Percentiles rank a stretch among this genome's conserved stretches.
phyloP scores from a whole-genome alignment of 2,797 vertebrate species.

The Sebastes vulpes region DNA sequence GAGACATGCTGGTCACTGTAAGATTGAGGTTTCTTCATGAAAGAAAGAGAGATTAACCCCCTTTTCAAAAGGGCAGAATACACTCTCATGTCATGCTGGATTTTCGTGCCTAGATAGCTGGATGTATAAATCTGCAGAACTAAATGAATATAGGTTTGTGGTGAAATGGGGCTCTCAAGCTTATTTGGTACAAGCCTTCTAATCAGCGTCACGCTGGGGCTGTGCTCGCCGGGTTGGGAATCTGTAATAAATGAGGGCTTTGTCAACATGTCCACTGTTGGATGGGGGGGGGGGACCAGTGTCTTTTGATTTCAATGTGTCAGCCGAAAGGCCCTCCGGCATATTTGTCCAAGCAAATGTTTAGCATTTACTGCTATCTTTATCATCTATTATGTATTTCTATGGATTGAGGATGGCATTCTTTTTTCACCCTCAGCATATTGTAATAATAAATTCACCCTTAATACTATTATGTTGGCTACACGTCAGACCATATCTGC shows the following conservation, averaged over 20 bases:
- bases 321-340: conserved; percentile 32
- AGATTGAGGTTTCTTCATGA: conserved; percentile 81
- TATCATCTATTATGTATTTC: conserved; percentile 58
- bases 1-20: conserved; percentile 76
- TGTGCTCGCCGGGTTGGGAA: conserved; percentile 54
- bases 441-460: conserved; percentile 70
- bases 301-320: conserved; percentile 60
- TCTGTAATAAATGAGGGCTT: conserved; percentile 82
- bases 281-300: conserved; percentile 53
- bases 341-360: conserved; percentile 43
- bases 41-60: conserved; percentile 82
- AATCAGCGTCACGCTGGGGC: conserved; percentile 81
- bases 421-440: conserved; percentile 55
- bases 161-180: conserved; percentile 75
- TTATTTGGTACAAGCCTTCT: conserved; percentile 77
- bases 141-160: conserved; percentile 84
- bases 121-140: conserved; percentile 83
- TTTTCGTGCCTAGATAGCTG: conserved; percentile 73
- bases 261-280: conserved; percentile 81
- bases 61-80: conserved; percentile 77
- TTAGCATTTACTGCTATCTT: conserved; percentile 49
- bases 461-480: conserved; percentile 72
- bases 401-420: conserved; percentile 59
- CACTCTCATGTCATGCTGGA: conserved; percentile 79
- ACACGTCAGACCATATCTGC: conserved; percentile 77